Percentiles rank a stretch among this genome's conserved stretches.
These are phyloP conservation scores for Pegoplata infirma DNA, from an alignment of 2,888 invertebrate genomes.

Conservation along the genomic window DNA sequence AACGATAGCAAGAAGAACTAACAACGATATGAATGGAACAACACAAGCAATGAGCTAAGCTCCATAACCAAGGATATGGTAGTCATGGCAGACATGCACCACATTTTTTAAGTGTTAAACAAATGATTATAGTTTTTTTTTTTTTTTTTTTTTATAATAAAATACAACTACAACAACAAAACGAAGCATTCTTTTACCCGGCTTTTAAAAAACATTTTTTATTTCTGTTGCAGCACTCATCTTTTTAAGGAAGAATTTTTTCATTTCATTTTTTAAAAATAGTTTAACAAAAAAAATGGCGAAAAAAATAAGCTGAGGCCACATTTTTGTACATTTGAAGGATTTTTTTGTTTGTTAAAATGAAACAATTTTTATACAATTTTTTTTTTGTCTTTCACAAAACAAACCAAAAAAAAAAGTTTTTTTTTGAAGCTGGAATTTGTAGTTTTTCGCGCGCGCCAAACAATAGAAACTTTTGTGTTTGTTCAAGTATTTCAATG, in stretches of 20 bases:
- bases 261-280: neutral
- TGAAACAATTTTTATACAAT: constrained; percentile 24
- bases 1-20: neutral
- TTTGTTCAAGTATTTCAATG: constrained; percentile 18
- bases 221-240: neutral
- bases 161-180: neutral
- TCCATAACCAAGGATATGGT: neutral
- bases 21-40: neutral
- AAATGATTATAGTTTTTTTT: constrained; percentile 57
- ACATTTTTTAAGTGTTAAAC: constrained; percentile 57
- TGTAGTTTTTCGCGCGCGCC: constrained; percentile 28
- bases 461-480: constrained; percentile 31
- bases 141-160: constrained; percentile 26
- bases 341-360: constrained; percentile 39
- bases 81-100: neutral
- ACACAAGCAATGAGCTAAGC: neutral
- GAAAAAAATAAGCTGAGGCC: constrained; percentile 28
- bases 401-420: constrained; percentile 36
- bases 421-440: constrained; percentile 36
- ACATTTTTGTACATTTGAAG: constrained; percentile 55
- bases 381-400: neutral
- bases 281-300: constrained; percentile 4
- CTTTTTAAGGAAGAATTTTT: constrained; percentile 4
- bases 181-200: constrained; percentile 14
- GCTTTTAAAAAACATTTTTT: constrained; percentile 10